phyloP scores from a whole-genome alignment of 2,113 vertebrate genomes.

The Himantopus leucocephalus region DNA sequence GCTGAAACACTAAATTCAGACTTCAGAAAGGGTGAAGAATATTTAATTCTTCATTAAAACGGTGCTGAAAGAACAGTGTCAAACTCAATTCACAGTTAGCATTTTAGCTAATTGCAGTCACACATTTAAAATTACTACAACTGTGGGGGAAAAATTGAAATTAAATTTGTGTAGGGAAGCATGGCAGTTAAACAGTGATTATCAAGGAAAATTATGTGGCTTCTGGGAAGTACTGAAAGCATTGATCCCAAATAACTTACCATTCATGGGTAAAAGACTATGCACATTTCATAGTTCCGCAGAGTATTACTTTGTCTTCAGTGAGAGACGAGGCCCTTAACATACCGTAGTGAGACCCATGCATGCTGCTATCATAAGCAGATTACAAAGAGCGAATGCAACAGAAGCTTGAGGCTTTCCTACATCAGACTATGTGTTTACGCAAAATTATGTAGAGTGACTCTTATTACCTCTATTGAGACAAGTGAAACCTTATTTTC shows the following conservation, averaged over 20 bases:
- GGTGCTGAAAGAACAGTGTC: neutral
- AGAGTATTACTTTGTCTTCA: neutral
- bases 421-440: neutral
- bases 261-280: conserved; percentile 5
- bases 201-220: conserved; percentile 28
- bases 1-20: neutral
- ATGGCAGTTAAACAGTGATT: conserved; percentile 34
- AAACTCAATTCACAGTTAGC: neutral
- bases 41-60: conserved; percentile 20
- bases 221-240: conserved; percentile 36
- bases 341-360: neutral
- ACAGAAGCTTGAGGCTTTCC: neutral
- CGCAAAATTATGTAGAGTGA: neutral
- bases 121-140: neutral
- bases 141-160: neutral
- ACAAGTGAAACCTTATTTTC: neutral
- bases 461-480: neutral
- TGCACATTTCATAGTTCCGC: neutral
- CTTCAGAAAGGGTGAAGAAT: neutral
- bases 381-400: fast-evolving
- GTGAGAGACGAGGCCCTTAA: neutral
- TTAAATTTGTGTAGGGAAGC: conserved; percentile 24
- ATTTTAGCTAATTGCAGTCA: conserved; percentile 33
- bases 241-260: conserved; percentile 19
- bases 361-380: neutral